Base-by-base conservation (phyloP, 2,888 invertebrate genomes). In the Troglohyphantes excavatus region DNA sequence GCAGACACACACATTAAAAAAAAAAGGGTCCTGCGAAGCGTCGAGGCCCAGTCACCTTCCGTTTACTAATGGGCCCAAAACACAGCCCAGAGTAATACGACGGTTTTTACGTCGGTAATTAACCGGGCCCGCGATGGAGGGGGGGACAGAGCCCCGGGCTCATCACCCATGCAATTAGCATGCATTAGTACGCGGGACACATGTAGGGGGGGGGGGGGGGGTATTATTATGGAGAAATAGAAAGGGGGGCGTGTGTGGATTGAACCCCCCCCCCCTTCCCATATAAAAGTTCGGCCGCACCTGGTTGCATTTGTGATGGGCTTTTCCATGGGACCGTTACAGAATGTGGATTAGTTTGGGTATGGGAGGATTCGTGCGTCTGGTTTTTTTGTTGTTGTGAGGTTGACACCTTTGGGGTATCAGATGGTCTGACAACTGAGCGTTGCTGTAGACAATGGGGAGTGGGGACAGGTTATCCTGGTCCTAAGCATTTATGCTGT, bases 121-220 rank as follows among this genome's bases (percentile, higher is more conserved):
- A 89, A 76, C 63, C 65, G 79, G 59, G 67, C 59, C 65, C 53
- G 76, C 26, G 67, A 76, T 53, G 21, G 43, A 19, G 53, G 63
- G 39, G 27, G 43, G 61, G 23, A 27, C 73, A 59, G 72, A 79
- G 86, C 79, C 70, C 65, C n/a, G 43, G 78, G 85, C 85, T 76
- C 82, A 89, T 89, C 88, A 89, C 82, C 88, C 88, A 89, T 89
- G 63, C 88, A 89, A 89, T 89, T 89, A 89, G 88, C 88, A 89
- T 89, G 88, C 82, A 89, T 89, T 89, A 89, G 88, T 82, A 89
- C 68, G 73, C 88, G 59, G 63, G 59, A 89, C 82, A 76, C 82
- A 89, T 61, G 82, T 43, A 75, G 19, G 46, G 21, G 33, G 21
- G 23, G 27, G 75, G 68, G 39, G 43, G 53, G 65, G 78, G 78